Base-by-base conservation (phyloP, 2,888 invertebrate genomes). In the Lepeophtheirus nordmannii region DNA sequence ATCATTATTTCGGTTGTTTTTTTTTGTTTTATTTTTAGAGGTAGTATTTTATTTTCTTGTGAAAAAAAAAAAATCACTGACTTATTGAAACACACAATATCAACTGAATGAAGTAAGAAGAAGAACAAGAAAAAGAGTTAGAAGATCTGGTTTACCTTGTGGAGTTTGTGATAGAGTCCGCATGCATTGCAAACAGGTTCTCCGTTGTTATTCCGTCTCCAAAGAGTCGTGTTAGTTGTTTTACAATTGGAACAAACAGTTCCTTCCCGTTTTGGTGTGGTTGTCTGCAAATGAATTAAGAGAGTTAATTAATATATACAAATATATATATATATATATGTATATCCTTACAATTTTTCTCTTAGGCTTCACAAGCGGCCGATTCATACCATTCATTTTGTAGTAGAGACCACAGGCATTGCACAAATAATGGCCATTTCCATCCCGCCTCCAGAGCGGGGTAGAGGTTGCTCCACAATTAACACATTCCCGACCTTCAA, bases 391-490 rank as follows among this genome's bases (percentile, higher is more conserved):
- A 79, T 98, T 98, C 94, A 97, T 97, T 82, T 97, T 97, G 82
- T 96, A 94, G 82, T 98, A 98, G 72, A 98, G 85, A 73, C 97
- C 98, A 79, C 98, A 98, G 72, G 98, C 98, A 80, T 97, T 97
- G 83, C 96, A 97, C 71, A 84, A 83, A 81, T 96, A 97, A 72
- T 80, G 73, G 22, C 96, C 97, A 71, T 94, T 94, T 71, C 96
- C 94, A 78, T 98, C 97, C 73, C 98, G 82, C 76, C 98, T 82
- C 98, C 98, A 98, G 69, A 98, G 82, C 20, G 98, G 97, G 72
- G 98, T 98, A 74, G 92, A 91, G 71, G 93, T 93, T 68, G 96
- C 94, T 68, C 97, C 97, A 80, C 98, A 98, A 82, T 98, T 98
- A 72, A 96, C 96, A 80, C 98, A 98, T 78, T 96, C 93, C 71